Evolutionary conservation across 1,140 invertebrate species (phyloP).

Genomic region (Piezodorus guildinii): DNA sequence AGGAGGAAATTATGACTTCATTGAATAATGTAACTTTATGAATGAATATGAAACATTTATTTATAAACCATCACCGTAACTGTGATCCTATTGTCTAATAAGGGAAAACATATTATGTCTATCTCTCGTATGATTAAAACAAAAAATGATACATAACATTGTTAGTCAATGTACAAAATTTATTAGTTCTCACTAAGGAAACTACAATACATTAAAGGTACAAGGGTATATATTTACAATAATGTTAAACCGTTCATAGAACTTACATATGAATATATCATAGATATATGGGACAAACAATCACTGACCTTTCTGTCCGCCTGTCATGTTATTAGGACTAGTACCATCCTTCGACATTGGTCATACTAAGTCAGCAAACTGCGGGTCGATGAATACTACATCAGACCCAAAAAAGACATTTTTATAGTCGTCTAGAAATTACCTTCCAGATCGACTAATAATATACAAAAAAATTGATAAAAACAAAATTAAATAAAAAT

Average conservation of each 20-base stretch:
- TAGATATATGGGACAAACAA: constrained; percentile 79
- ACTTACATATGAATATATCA: constrained; percentile 88
- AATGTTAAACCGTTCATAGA: constrained; percentile 65
- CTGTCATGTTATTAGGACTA: not conserved
- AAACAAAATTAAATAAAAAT: constrained; percentile 21
- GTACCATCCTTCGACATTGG: not conserved
- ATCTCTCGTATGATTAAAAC: too few relatives aligned
- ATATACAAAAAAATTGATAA: constrained; percentile 7
- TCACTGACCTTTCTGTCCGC: constrained; percentile 45
- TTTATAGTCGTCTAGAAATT: constrained; percentile 33
- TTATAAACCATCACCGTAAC: too few relatives aligned
- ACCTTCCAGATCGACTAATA: constrained; percentile 34
- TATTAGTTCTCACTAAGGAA: too few relatives aligned
- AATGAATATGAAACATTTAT: too few relatives aligned
- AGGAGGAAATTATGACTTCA: too few relatives aligned
- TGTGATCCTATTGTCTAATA: too few relatives aligned
- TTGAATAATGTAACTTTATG: too few relatives aligned
- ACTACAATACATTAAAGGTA: too few relatives aligned
- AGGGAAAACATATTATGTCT: too few relatives aligned
- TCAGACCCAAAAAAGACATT: not conserved
- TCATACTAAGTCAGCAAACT: constrained; percentile 25
- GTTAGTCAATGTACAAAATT: too few relatives aligned
- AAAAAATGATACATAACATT: too few relatives aligned
- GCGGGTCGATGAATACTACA: not conserved
- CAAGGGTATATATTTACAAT: constrained; percentile 3